These are phyloP conservation scores for Cliona cf. orientalis DNA, from an alignment of 37 sponge, comb jelly and placozoan genomes.

Conservation along the genomic window DNA sequence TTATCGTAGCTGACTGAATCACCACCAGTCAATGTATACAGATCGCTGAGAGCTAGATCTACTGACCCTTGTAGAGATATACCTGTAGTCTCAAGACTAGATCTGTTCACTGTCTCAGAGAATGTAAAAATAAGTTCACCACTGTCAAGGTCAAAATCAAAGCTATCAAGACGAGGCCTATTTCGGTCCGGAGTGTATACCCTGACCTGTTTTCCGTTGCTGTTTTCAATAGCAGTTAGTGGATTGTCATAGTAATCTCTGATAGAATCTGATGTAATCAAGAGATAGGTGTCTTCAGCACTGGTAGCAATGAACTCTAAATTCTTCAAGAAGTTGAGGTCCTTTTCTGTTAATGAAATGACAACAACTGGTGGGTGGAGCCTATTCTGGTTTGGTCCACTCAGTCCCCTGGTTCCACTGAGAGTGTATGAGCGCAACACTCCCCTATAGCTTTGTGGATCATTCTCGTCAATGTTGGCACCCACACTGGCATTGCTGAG, in stretches of 20 bases:
- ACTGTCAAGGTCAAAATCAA: constrained; percentile 75
- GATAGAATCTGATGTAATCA: constrained; percentile 41
- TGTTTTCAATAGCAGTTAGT: constrained; percentile 29
- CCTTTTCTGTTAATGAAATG: constrained; percentile 57
- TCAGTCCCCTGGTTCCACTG: constrained; percentile 35
- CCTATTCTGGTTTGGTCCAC: constrained; percentile 55
- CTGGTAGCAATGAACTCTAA: constrained; percentile 81
- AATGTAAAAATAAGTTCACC: constrained; percentile 71
- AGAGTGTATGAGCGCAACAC: constrained; percentile 62
- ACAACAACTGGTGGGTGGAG: constrained; percentile 84
- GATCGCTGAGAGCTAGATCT: constrained; percentile 8
- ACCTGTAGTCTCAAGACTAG: constrained; percentile 46
- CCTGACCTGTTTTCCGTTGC: constrained; percentile 46
- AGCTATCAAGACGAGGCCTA: constrained; percentile 50
- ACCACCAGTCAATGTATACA: constrained; percentile 76
- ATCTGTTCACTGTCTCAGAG: constrained; percentile 82
- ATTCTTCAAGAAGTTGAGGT: constrained; percentile 88
- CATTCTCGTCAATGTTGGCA: constrained; percentile 35
- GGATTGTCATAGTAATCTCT: constrained; percentile 53
- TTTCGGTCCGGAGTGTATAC: constrained; percentile 67
- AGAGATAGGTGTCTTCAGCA: constrained; percentile 72
- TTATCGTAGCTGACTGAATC: constrained; percentile 71
- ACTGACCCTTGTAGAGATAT: constrained; percentile 75
- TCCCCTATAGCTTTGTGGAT: constrained; percentile 60
- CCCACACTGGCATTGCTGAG: constrained; percentile 33